Base-by-base conservation (phyloP, 64 coral and sea anemone genomes). In the Dendronephthya gigantea region DNA sequence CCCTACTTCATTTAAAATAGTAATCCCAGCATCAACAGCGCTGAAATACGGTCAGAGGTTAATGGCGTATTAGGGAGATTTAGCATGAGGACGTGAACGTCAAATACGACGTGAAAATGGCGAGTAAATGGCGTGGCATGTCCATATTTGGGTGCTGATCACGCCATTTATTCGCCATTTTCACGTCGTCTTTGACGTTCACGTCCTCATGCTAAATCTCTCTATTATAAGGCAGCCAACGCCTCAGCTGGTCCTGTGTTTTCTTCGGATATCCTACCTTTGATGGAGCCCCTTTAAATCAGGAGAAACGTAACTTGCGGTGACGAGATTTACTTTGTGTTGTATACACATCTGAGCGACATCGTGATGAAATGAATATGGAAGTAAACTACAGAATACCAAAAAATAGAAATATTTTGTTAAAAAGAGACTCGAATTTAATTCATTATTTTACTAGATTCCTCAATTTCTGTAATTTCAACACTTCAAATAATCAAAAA, bases 1-100 rank as follows among this genome's bases (percentile, higher is more conserved):
- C 16, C 94, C 94, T 52, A 97, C 49, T 52, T 97, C 94, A 22
- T 93, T 97, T 50, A 92, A 66, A 62, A 97, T 97, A 25, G 85
- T 82, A 52, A 97, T 90, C 39, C 92, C 92, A 45, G 94, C 94
- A 89, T 97, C 92, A 11, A 93, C 85, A 3, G 94, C 94, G 31
- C 94, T 97, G 49, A 49, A 74, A 27, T 82, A 7, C 8, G 55
- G 25, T 62, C 19, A 15, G 25, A 19, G 16, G 3, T 45, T 45
- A 6, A 45, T 45, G 4, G 41, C 4, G 6, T 39, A 17, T 48
- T 22, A 39, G n/a, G n/a, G n/a, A n/a, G n/a, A n/a, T n/a, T n/a
- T n/a, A n/a, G n/a, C n/a, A n/a, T n/a, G n/a, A n/a, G n/a, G n/a
- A n/a, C n/a, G n/a, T n/a, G n/a, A n/a, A n/a, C n/a, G n/a, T n/a